Evolutionary conservation across 1,140 invertebrate genomes (phyloP).

Genomic region (Phthorimaea operculella): DNA sequence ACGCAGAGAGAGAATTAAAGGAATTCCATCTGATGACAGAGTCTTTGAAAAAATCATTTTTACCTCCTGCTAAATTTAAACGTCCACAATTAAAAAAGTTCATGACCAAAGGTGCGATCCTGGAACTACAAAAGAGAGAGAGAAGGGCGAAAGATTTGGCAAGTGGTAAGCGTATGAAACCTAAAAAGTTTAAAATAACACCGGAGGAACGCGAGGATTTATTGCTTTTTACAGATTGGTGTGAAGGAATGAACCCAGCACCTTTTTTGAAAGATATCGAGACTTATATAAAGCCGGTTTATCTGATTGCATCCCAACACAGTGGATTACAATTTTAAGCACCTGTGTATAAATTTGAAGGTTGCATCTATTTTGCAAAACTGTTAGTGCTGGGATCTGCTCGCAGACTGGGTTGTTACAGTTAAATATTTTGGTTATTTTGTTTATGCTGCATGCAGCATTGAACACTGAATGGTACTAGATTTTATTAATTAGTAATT

Average conservation of each 20-base stretch:
- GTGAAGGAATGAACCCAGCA: conserved; percentile 43
- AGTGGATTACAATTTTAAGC: too few relatives aligned
- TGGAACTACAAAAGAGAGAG: background rate
- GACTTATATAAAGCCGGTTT: background rate
- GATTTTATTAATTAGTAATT: too few relatives aligned
- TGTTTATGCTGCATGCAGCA: too few relatives aligned
- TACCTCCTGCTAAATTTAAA: conserved; percentile 32
- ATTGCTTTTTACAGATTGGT: conserved; percentile 35
- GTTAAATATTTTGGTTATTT: too few relatives aligned
- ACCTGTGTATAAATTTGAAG: too few relatives aligned
- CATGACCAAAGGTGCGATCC: background rate
- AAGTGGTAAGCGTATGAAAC: conserved; percentile 1
- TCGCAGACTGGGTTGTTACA: too few relatives aligned
- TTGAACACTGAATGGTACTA: too few relatives aligned
- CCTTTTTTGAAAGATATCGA: conserved; percentile 39
- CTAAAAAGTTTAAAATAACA: conserved; percentile 9
- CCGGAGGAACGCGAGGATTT: conserved; percentile 27
- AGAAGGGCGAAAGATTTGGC: background rate
- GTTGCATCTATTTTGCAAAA: too few relatives aligned
- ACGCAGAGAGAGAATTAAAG: conserved; percentile 62
- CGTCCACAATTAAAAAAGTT: conserved; percentile 3
- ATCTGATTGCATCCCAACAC: too few relatives aligned
- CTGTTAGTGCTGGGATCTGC: too few relatives aligned
- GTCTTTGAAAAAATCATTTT: conserved; percentile 47
- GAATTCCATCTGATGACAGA: conserved; percentile 41